Percentiles rank a stretch among this genome's conserved stretches.
Conservation (phyloP, 2,797 vertebrate genomes). For the Trachops cirrhosus region DNA sequence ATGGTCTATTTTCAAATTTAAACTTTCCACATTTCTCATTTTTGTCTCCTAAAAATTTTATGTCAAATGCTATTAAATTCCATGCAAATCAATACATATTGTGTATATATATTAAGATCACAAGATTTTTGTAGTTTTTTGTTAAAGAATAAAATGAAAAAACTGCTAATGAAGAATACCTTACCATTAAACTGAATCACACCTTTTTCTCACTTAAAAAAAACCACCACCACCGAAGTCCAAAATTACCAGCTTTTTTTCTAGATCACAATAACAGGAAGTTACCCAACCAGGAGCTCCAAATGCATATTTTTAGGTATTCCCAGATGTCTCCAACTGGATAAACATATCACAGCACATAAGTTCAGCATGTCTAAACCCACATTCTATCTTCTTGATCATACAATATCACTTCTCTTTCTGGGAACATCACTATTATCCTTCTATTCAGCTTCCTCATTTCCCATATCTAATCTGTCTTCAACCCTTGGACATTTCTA, state of each 20-base stretch:
- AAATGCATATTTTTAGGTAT: not conserved
- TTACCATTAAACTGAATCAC: not conserved
- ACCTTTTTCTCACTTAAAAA: not conserved
- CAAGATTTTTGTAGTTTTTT: not conserved
- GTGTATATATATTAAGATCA: not conserved
- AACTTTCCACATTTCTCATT: not conserved
- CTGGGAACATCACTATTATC: not conserved
- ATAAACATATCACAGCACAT: not conserved
- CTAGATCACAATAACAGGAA: constrained; percentile 10
- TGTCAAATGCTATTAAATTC: not conserved
- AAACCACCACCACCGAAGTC: not conserved
- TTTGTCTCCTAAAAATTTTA: not conserved
- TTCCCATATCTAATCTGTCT: not conserved
- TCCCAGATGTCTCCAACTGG: not conserved
- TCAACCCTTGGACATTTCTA: not conserved
- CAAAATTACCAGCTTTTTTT: not conserved
- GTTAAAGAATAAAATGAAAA: not conserved
- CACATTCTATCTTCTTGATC: not conserved
- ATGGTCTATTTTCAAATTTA: not conserved
- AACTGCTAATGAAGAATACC: not conserved
- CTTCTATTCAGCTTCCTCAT: not conserved
- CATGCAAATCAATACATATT: not conserved
- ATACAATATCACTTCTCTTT: not conserved
- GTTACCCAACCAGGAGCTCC: not conserved
- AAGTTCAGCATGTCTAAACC: not conserved